phyloP scores from a whole-genome alignment of 1,140 invertebrate genomes.

The Belonocnema kinseyi region DNA sequence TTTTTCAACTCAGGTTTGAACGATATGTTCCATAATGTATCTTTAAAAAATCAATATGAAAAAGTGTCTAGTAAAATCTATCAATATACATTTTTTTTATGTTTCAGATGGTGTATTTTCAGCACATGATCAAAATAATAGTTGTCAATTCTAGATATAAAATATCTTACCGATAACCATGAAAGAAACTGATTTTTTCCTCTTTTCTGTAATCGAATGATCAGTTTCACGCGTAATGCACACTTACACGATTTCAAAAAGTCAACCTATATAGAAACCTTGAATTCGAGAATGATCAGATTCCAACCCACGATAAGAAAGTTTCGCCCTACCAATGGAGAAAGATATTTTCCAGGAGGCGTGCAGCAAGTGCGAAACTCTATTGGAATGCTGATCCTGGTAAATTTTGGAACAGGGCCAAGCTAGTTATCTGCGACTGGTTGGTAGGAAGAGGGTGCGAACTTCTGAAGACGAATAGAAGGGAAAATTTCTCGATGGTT shows the following conservation, averaged over 20 bases:
- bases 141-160: no score
- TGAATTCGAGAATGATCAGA: constrained; percentile 5
- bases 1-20: no score
- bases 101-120: no score
- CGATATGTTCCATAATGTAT: no score
- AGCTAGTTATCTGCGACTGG: constrained; percentile 48
- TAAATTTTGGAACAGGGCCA: constrained; percentile 55
- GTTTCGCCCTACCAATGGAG: constrained; percentile 13
- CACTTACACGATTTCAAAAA: not conserved
- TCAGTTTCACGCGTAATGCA: not conserved
- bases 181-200: not conserved
- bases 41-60: no score
- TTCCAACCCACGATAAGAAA: constrained; percentile 11
- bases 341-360: constrained; percentile 11
- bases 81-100: no score
- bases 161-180: not conserved
- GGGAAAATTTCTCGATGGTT: constrained; percentile 1
- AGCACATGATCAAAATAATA: no score
- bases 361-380: constrained; percentile 16
- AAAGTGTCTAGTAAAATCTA: no score
- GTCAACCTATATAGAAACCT: not conserved
- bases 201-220: not conserved
- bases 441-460: constrained; percentile 43
- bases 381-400: constrained; percentile 46
- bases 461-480: constrained; percentile 9